These are phyloP conservation scores for Anorthoa munda DNA, from an alignment of 2,888 invertebrate genomes.

Conservation along the genomic window DNA sequence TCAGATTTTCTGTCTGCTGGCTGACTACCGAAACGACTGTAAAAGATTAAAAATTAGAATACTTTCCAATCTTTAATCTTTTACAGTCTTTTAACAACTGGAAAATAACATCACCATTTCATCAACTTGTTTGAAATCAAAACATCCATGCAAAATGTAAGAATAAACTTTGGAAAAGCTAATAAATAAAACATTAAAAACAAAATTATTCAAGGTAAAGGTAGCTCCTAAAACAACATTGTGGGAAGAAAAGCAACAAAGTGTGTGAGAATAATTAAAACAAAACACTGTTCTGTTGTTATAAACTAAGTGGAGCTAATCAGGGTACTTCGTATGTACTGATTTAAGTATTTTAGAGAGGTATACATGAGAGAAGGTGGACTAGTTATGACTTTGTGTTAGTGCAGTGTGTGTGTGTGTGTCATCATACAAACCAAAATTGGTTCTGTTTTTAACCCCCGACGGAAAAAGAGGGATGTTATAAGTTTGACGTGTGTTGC, in stretches of 20 bases:
- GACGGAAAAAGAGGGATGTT: no score
- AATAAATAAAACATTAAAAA: constrained; percentile 43
- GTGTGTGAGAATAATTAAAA: constrained; percentile 58
- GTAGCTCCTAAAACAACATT: constrained; percentile 56
- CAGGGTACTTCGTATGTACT: constrained; percentile 15
- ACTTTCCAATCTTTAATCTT: no score
- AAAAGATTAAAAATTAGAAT: no score
- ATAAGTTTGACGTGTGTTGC: no score
- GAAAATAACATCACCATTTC: neutral
- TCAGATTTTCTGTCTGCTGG: no score
- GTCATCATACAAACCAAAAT: no score
- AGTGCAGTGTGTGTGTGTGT: no score
- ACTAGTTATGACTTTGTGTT: neutral
- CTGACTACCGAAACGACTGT: no score
- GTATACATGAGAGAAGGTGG: neutral
- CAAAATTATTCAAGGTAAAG: constrained; percentile 29
- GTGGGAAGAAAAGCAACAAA: constrained; percentile 44
- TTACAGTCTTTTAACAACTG: no score
- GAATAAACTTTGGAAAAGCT: constrained; percentile 5
- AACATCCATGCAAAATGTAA: neutral
- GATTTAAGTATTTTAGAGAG: constrained; percentile 32
- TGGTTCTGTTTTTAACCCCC: no score
- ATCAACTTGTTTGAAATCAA: neutral
- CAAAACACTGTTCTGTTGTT: constrained; percentile 58
- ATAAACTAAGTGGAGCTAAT: constrained; percentile 39